Percentiles rank a stretch among this genome's conserved stretches.
Evolutionary conservation across 2,113 vertebrate genomes (phyloP).

Genomic region (Chinchilla lanigera): DNA sequence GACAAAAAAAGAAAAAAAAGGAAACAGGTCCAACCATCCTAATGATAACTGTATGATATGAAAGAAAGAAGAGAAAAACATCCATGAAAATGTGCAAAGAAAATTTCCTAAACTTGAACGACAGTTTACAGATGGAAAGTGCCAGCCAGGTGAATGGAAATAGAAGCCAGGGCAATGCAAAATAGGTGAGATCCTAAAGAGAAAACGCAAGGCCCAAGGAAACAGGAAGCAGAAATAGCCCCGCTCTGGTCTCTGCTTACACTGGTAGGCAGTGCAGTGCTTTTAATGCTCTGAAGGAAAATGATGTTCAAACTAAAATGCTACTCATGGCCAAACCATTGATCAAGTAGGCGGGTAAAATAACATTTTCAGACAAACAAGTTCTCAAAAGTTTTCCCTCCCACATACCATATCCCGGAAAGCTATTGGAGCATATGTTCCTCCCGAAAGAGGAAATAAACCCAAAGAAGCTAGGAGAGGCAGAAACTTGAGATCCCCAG

Average conservation of each 20-base stretch:
- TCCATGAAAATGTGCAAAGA: not conserved
- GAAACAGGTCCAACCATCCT: not conserved
- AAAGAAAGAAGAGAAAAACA: not conserved
- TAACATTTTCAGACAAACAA: constrained; percentile 26
- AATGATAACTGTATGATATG: not conserved
- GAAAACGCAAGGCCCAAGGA: not conserved
- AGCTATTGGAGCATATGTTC: not conserved
- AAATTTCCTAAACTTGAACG: not conserved
- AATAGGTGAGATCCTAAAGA: constrained; percentile 21
- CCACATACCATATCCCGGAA: constrained; percentile 8
- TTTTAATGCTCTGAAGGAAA: not conserved
- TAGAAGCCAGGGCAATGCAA: not conserved
- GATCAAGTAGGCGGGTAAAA: not conserved
- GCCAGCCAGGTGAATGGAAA: not conserved
- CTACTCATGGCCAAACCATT: not conserved
- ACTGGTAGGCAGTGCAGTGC: not conserved
- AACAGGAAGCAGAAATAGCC: constrained; percentile 28
- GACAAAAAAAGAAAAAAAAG: too few species aligned
- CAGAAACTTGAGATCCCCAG: not conserved
- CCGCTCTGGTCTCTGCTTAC: not conserved
- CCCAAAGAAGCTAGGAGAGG: not conserved
- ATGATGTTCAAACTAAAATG: not conserved
- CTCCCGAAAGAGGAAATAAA: not conserved
- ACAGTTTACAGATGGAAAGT: not conserved
- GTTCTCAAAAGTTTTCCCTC: constrained; percentile 44